Conservation (phyloP, 23 tunicate species). For the Phallusia fumigata region DNA sequence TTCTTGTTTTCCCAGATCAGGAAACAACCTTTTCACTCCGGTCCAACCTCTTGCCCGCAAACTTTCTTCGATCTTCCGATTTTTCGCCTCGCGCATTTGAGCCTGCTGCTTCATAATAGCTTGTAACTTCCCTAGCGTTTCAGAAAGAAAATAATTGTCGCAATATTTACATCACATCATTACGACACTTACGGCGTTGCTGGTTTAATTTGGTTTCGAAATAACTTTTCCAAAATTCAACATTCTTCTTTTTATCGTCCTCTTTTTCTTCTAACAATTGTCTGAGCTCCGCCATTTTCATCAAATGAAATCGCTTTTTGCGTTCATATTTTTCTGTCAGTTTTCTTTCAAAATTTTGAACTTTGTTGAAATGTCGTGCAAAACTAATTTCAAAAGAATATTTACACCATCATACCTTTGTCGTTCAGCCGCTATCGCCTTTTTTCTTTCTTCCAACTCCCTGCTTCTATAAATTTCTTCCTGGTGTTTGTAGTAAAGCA, state of each 20-base stretch:
- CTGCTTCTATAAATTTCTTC: constrained; percentile 35
- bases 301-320: constrained; percentile 46
- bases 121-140: constrained; percentile 15
- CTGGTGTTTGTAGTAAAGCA: constrained; percentile 26
- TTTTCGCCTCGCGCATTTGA: constrained; percentile 22
- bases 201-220: constrained; percentile 27
- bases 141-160: neutral
- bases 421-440: constrained; percentile 21
- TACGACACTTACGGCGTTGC: constrained; percentile 13
- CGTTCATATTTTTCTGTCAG: constrained; percentile 37
- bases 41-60: constrained; percentile 50
- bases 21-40: constrained; percentile 6
- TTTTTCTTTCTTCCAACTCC: constrained; percentile 39
- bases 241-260: constrained; percentile 20
- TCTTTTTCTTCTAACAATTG: constrained; percentile 35
- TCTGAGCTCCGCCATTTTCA: constrained; percentile 48
- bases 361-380: no score
- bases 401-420: constrained; percentile 28
- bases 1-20: neutral
- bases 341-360: constrained; percentile 13
- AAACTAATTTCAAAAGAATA: neutral
- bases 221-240: constrained; percentile 45
- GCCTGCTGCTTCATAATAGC: constrained; percentile 11
- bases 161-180: neutral
- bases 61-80: constrained; percentile 36